phyloP scores from a whole-genome alignment of 2,113 vertebrate species.

The Ahaetulla prasina region DNA sequence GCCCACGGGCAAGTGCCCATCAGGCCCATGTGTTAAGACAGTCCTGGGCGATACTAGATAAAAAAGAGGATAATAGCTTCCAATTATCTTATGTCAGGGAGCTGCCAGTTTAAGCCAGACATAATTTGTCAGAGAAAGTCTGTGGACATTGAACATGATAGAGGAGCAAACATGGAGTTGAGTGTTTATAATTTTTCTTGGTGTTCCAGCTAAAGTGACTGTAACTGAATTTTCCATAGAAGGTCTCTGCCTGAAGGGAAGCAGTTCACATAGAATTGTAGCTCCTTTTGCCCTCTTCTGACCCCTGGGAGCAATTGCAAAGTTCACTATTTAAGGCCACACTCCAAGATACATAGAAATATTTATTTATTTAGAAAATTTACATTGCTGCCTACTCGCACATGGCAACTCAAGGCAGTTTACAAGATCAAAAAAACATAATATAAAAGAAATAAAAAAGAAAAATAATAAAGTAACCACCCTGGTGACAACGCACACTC shows the following conservation, averaged over 20 bases:
- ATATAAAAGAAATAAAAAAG: too few relatives aligned
- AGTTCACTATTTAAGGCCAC: background rate
- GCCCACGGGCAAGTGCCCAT: too few relatives aligned
- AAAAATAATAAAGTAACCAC: too few relatives aligned
- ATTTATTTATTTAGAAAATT: background rate
- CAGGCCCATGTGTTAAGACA: too few relatives aligned
- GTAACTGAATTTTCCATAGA: conserved; percentile 41
- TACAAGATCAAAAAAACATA: too few relatives aligned
- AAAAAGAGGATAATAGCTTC: background rate
- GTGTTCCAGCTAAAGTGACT: conserved; percentile 5
- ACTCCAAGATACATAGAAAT: background rate
- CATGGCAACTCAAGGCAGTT: too few relatives aligned
- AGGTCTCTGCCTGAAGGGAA: conserved; percentile 18
- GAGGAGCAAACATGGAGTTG: background rate
- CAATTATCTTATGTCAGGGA: background rate
- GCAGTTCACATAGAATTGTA: conserved; percentile 7
- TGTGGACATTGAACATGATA: background rate
- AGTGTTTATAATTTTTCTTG: conserved; percentile 1
- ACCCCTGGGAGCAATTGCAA: conserved; percentile 2
- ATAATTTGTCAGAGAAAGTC: background rate
- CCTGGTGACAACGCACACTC: too few relatives aligned
- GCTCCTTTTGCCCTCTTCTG: conserved; percentile 34
- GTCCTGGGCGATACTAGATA: background rate
- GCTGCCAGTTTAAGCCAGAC: background rate
- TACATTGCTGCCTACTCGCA: too few relatives aligned